Evolutionary conservation across 2,888 invertebrate genomes (phyloP).

Genomic region (Atethmia centrago): DNA sequence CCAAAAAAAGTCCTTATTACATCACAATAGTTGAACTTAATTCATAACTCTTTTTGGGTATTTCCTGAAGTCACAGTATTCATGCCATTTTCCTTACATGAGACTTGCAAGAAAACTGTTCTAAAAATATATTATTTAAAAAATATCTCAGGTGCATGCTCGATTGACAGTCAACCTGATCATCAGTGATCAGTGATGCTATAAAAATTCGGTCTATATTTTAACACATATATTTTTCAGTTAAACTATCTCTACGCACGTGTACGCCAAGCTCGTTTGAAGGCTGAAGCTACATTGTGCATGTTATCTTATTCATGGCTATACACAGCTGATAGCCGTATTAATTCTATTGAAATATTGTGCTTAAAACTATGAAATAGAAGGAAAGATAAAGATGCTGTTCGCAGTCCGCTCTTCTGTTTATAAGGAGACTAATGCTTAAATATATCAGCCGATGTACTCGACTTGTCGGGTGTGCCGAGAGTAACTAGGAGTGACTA

Average conservation of each 20-base stretch:
- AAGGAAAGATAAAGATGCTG: conserved; percentile 4
- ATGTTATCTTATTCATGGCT: conserved; percentile 51
- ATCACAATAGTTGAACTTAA: no score
- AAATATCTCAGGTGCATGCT: background rate
- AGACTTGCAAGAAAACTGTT: no score
- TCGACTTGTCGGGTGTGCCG: background rate
- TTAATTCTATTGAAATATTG: conserved; percentile 49
- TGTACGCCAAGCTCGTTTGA: conserved; percentile 32
- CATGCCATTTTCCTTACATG: no score
- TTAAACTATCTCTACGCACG: background rate
- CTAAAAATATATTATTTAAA: background rate
- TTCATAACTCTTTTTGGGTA: no score
- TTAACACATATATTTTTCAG: background rate
- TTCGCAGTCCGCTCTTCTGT: background rate
- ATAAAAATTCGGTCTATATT: background rate
- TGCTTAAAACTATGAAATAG: conserved; percentile 22
- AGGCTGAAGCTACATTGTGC: conserved; percentile 43
- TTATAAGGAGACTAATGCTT: background rate
- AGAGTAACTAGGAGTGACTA: background rate
- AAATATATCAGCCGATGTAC: background rate
- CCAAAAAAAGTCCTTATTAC: no score
- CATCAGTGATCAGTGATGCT: no score
- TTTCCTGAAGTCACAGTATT: no score
- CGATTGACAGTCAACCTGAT: background rate
- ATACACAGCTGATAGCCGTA: conserved; percentile 12